phyloP scores from a whole-genome alignment of 1,140 invertebrate species.

The Aphidius ervi region DNA sequence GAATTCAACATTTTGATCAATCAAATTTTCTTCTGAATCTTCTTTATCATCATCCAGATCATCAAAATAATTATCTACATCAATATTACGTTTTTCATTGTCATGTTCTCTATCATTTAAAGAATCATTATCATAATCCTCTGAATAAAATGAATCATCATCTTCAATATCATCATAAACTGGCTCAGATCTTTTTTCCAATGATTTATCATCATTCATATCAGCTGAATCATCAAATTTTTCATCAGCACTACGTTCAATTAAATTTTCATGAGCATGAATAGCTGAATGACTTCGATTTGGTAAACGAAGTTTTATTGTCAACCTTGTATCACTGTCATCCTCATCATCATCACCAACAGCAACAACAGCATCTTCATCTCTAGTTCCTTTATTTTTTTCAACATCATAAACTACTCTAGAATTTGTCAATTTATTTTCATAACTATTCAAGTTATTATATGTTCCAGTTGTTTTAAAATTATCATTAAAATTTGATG shows the following conservation, averaged over 20 bases:
- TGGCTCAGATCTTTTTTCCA: constrained; percentile 7
- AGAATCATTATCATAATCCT: constrained; percentile 1
- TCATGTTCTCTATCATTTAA: neutral
- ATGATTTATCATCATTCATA: neutral
- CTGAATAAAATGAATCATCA: neutral
- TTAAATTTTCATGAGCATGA: neutral
- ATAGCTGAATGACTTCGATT: constrained; percentile 3
- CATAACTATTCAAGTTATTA: too few relatives aligned
- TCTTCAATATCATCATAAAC: neutral
- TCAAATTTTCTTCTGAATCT: neutral
- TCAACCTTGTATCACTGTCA: constrained; percentile 15
- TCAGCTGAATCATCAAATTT: neutral
- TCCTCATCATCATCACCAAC: constrained; percentile 20
- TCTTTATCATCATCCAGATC: constrained; percentile 10
- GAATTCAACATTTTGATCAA: neutral
- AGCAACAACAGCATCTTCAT: constrained; percentile 17
- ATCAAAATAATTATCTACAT: constrained; percentile 14
- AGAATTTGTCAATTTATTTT: neutral
- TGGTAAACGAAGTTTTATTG: constrained; percentile 20
- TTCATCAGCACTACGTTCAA: neutral
- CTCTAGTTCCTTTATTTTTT: neutral
- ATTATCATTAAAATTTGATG: neutral
- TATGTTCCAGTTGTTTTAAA: neutral
- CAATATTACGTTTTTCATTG: constrained; percentile 7
- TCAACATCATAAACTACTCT: neutral